Evolutionary conservation across 92 coral and sea anemone species (phyloP).

Genomic region (Umimayanthus kanabou): DNA sequence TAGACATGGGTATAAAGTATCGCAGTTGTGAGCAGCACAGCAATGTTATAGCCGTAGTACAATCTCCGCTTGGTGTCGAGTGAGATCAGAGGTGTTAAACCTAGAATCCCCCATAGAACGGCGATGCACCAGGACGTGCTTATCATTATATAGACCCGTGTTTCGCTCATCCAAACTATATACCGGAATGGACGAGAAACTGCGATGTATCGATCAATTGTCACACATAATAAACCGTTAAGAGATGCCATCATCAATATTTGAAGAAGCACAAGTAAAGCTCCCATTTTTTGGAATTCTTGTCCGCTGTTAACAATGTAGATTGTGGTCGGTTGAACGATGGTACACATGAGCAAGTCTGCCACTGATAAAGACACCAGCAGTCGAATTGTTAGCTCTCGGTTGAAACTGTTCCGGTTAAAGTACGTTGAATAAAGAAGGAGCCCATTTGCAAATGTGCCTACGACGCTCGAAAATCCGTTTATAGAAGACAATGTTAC

Average conservation of each 20-base stretch:
- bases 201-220: neutral
- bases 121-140: neutral
- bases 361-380: neutral
- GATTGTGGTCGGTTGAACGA: neutral
- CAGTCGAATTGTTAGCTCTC: too few species aligned
- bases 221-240: constrained; percentile 1
- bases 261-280: neutral
- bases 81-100: neutral
- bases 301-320: neutral
- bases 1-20: neutral
- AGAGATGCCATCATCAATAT: constrained; percentile 2
- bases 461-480: neutral
- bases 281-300: neutral
- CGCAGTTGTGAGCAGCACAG: neutral
- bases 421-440: neutral
- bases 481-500: neutral
- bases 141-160: neutral
- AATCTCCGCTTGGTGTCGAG: neutral
- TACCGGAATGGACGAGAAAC: neutral
- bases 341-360: neutral
- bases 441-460: neutral
- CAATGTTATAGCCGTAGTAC: neutral
- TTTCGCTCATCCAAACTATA: constrained; percentile 9
- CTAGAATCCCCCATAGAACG: neutral
- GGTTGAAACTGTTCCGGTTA: neutral